These are phyloP conservation scores for Fulica atra DNA, from an alignment of 2,113 vertebrate species.

Conservation along the genomic window DNA sequence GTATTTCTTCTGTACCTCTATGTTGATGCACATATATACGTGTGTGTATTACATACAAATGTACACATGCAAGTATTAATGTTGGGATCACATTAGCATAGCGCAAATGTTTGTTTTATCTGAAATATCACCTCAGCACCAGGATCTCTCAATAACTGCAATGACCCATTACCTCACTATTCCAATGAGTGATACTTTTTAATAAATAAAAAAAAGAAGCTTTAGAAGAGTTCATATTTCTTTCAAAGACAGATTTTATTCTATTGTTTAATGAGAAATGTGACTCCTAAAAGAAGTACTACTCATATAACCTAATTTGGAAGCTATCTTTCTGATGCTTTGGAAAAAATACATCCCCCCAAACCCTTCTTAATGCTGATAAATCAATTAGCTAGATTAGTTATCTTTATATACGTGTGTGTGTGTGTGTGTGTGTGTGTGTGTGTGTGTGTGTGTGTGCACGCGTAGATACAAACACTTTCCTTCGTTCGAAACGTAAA, in stretches of 20 bases:
- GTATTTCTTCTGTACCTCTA: neutral
- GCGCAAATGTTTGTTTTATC: slow-evolving; percentile 11
- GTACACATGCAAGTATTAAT: neutral
- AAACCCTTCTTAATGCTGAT: neutral
- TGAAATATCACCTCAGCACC: neutral
- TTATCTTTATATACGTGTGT: neutral
- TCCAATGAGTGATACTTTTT: neutral
- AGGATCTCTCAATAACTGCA: slow-evolving; percentile 35
- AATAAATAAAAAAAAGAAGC: slow-evolving; percentile 41
- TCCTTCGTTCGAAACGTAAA: slow-evolving; percentile 53
- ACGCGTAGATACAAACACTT: neutral
- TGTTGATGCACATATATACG: neutral
- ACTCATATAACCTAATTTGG: neutral
- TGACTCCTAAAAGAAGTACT: neutral
- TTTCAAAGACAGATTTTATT: neutral
- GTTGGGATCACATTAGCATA: neutral
- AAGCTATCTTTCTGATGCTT: neutral
- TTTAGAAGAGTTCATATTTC: slow-evolving; percentile 1
- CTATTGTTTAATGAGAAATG: neutral
- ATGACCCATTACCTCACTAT: neutral
- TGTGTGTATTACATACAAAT: neutral
- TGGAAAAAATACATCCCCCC: neutral
- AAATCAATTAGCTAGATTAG: neutral
- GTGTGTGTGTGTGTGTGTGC: neutral
- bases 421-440: neutral